phyloP scores from a whole-genome alignment of 2,113 vertebrate species.

The Chamaea fasciata region DNA sequence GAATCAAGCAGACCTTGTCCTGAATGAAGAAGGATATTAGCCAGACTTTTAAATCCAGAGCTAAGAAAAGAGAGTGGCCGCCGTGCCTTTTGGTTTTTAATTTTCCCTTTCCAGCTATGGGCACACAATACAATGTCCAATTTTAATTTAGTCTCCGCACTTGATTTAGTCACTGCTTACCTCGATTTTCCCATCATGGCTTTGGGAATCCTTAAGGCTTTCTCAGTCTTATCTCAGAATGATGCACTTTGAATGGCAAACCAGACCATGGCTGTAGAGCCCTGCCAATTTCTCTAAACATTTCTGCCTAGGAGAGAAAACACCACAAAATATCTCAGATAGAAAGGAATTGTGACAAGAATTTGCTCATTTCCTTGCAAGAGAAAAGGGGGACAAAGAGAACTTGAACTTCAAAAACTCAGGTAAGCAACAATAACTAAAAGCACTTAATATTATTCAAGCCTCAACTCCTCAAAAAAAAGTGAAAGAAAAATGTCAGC shows the following conservation, averaged over 20 bases:
- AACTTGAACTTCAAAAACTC: neutral
- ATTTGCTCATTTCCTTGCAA: neutral
- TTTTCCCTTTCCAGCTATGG: neutral
- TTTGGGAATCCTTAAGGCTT: neutral
- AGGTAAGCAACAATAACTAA: neutral
- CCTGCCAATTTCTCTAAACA: neutral
- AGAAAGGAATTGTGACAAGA: neutral
- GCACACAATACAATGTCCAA: neutral
- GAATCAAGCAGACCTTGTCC: neutral
- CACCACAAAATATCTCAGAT: neutral
- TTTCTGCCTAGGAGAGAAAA: neutral
- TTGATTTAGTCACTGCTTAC: neutral
- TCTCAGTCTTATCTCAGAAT: neutral
- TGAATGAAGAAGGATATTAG: neutral
- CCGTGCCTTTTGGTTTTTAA: neutral
- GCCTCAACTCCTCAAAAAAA: neutral
- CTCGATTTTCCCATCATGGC: neutral
- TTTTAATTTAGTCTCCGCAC: neutral
- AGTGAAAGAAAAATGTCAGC: neutral
- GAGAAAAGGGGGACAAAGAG: neutral
- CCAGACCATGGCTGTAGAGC: neutral
- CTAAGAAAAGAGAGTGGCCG: neutral
- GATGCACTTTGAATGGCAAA: neutral
- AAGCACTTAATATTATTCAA: neutral
- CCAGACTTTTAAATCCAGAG: neutral